Base-by-base conservation (phyloP, 2,888 invertebrate genomes). In the Calephelis perditalis region DNA sequence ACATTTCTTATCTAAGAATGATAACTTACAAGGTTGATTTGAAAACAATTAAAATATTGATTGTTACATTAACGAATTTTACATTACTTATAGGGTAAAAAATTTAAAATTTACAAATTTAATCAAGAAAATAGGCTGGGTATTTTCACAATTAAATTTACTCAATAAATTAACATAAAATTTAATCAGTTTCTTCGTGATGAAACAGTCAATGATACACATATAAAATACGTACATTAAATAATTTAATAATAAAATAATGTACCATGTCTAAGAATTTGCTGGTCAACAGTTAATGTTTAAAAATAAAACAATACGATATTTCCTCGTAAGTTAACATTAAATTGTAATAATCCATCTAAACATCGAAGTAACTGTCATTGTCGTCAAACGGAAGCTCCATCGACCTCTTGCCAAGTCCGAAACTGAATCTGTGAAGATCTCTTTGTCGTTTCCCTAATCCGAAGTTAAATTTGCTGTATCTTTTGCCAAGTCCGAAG, bases 401-500 rank as follows among this genome's bases (percentile, higher is more conserved):
- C 36, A 71, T 77, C 1, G 88, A 86, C 57, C 92, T 77, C 68
- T 93, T 92, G 6, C 93, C 93, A 0, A 93, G 79, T 8, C 92
- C 92, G 68, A 93, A 92, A 61, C 84, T 90, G 76, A 92, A 93
- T 46, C 91, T 83, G 63, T 86, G 84, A 70, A 87, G 73, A 67
- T 91, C 84, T 56, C 88, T 73, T 77, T 92, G 86, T 68, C 93
- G 82, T 70, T 92, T 92, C 12, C 93, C 92, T 26, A 92, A 78
- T 26, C 92, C 92, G 72, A 92, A 91, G 77, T 92, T 91, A 81
- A 93, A 91, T 72, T 90, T 79, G 81, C 80, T 79, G 57, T 77
- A 71, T 2, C 92, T 86, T 63, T 93, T 93, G 5, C 93, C 93
- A 4, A 93, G 77, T 0, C 93, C 93, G 69, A 93, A 93, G 67